Percentiles rank a stretch among this genome's conserved stretches.
Evolutionary conservation across 2,797 vertebrate genomes (phyloP).

Genomic region (Simalia tracyae): DNA sequence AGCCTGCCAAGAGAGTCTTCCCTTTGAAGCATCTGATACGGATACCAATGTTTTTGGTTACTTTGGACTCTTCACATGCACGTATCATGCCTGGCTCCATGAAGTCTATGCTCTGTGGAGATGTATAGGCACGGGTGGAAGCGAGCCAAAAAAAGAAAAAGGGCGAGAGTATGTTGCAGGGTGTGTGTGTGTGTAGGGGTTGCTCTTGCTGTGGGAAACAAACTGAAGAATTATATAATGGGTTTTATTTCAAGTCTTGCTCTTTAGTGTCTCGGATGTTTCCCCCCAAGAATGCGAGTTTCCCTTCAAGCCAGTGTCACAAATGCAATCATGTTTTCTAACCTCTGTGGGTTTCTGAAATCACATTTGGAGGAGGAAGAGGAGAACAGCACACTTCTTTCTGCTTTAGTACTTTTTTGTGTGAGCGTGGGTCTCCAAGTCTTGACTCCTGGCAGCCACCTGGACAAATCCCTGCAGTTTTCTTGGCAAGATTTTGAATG

Average conservation of each 20-base stretch:
- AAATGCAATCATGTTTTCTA: conserved; percentile 36
- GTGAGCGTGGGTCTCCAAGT: not conserved
- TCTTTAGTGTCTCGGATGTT: conserved; percentile 65
- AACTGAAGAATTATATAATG: conserved; percentile 61
- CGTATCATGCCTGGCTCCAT: conserved; percentile 72
- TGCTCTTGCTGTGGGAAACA: conserved; percentile 65
- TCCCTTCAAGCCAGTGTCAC: conserved; percentile 47
- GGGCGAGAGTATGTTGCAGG: not conserved
- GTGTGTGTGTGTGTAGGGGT: not conserved
- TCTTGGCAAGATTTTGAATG: not conserved
- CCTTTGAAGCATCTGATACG: conserved; percentile 70
- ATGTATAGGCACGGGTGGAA: conserved; percentile 74
- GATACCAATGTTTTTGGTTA: conserved; percentile 69
- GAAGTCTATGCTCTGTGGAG: conserved; percentile 71
- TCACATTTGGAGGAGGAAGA: not conserved
- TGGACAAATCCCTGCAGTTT: not conserved
- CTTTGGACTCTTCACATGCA: conserved; percentile 60
- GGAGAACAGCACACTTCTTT: not conserved
- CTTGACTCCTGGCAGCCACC: not conserved
- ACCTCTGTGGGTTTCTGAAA: conserved; percentile 35
- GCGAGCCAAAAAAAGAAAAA: conserved; percentile 66
- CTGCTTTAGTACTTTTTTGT: not conserved
- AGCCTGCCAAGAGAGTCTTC: conserved; percentile 52
- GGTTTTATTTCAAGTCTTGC: conserved; percentile 67
- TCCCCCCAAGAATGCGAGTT: conserved; percentile 49